phyloP scores from a whole-genome alignment of 1,140 invertebrate species.

The Heliconius hermathena region DNA sequence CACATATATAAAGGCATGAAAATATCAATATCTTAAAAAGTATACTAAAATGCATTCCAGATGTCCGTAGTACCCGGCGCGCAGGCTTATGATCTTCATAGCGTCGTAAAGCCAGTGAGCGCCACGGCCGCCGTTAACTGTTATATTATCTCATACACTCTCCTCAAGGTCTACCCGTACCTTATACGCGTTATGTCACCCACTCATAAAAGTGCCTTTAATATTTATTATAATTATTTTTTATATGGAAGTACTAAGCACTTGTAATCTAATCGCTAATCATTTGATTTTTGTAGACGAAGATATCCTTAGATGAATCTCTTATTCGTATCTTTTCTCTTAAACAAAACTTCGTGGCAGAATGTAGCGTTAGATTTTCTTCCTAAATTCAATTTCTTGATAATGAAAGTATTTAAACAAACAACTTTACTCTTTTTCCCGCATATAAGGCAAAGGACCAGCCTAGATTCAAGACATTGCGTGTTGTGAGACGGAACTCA shows the following conservation, averaged over 20 bases:
- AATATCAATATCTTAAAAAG: background rate
- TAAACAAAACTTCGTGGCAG: no score
- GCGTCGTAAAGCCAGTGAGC: slow-evolving; percentile 21
- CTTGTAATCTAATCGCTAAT: background rate
- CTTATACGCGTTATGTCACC: background rate
- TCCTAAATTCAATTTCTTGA: no score
- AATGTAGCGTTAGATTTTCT: no score
- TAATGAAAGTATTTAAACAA: no score
- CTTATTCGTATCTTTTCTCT: no score
- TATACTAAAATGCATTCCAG: background rate
- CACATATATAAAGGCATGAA: background rate
- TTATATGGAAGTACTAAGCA: background rate
- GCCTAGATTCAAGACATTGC: no score
- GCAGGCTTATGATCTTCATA: slow-evolving; percentile 17
- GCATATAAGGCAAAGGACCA: no score
- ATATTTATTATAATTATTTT: slow-evolving; percentile 11
- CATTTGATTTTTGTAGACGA: no score
- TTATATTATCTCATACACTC: slow-evolving; percentile 30
- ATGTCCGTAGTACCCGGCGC: background rate
- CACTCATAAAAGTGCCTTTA: background rate
- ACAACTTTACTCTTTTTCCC: no score
- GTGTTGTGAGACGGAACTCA: no score
- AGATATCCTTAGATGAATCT: no score
- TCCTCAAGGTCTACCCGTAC: slow-evolving; percentile 16
- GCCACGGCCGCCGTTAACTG: slow-evolving; percentile 27